Percentiles rank a stretch among this genome's conserved stretches.
phyloP scores from a whole-genome alignment of 2,113 vertebrate genomes.

The Oxyura jamaicensis region DNA sequence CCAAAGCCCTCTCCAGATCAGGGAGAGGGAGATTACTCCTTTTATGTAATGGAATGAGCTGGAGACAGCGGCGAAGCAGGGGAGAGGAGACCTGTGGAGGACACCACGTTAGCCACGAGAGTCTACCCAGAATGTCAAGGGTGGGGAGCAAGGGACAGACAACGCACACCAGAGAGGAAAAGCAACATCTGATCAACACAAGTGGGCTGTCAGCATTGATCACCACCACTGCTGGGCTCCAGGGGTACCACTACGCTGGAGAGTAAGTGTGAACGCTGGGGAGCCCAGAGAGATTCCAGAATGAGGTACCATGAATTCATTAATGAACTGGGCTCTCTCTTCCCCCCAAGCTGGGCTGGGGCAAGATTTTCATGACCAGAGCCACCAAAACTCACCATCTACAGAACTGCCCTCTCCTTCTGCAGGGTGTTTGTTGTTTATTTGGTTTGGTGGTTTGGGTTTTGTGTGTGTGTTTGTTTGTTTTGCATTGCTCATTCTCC shows the following conservation, averaged over 20 bases:
- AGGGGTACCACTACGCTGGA: too few species aligned
- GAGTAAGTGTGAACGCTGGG: background rate
- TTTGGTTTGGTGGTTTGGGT: background rate
- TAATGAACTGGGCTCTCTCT: background rate
- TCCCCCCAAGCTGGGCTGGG: background rate
- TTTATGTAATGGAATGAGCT: background rate
- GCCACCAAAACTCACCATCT: background rate
- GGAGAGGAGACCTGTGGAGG: background rate
- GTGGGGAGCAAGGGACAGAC: background rate
- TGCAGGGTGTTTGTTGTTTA: background rate
- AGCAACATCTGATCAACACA: background rate
- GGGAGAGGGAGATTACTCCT: background rate
- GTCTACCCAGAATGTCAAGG: background rate
- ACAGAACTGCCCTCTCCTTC: background rate
- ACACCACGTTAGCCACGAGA: fast-evolving
- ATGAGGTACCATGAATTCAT: too few species aligned
- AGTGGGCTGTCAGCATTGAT: fast-evolving
- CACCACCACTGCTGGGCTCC: fast-evolving
- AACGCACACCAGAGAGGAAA: background rate
- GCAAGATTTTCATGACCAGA: background rate
- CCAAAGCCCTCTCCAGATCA: background rate
- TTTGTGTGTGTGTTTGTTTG: background rate
- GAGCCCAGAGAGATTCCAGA: too few species aligned
- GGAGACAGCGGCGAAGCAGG: background rate
- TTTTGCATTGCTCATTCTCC: background rate